These are phyloP conservation scores for Halcyon leucocephala DNA, from an alignment of 2,797 vertebrate genomes.

Conservation along the genomic window DNA sequence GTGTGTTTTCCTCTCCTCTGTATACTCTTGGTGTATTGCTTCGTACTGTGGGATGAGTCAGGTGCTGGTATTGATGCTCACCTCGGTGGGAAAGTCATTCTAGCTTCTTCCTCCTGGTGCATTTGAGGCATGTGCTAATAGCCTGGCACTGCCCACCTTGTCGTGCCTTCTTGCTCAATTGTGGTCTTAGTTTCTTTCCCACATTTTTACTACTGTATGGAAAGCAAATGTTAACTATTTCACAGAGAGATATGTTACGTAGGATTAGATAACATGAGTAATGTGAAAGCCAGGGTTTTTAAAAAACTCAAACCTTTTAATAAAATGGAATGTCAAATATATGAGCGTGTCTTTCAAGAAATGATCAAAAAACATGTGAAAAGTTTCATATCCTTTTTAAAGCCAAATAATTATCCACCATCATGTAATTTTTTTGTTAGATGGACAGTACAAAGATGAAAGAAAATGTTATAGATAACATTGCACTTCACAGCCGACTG, in stretches of 20 bases:
- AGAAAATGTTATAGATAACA: constrained; percentile 84
- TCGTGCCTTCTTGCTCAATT: background rate
- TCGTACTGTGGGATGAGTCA: background rate
- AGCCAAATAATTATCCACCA: constrained; percentile 88
- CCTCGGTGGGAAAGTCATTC: background rate
- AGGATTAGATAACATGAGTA: constrained; percentile 48
- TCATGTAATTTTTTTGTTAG: constrained; percentile 71
- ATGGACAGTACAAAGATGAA: constrained; percentile 87
- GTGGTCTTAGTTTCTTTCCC: background rate
- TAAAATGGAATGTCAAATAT: constrained; percentile 69
- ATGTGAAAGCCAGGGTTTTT: background rate
- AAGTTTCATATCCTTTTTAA: constrained; percentile 77
- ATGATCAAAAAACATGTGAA: constrained; percentile 68
- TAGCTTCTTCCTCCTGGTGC: background rate
- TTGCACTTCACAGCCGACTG: constrained; percentile 86
- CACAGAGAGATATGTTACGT: constrained; percentile 14
- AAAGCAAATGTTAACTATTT: constrained; percentile 44
- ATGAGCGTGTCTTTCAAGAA: constrained; percentile 60
- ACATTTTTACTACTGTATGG: background rate
- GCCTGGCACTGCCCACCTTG: constrained; percentile 20
- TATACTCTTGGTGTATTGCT: background rate
- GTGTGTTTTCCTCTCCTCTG: background rate
- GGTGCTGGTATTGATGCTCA: background rate
- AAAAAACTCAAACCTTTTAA: constrained; percentile 44
- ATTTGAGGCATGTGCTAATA: background rate